phyloP scores from a whole-genome alignment of 2,888 invertebrate genomes.

The Macrosoma leucophasiata region DNA sequence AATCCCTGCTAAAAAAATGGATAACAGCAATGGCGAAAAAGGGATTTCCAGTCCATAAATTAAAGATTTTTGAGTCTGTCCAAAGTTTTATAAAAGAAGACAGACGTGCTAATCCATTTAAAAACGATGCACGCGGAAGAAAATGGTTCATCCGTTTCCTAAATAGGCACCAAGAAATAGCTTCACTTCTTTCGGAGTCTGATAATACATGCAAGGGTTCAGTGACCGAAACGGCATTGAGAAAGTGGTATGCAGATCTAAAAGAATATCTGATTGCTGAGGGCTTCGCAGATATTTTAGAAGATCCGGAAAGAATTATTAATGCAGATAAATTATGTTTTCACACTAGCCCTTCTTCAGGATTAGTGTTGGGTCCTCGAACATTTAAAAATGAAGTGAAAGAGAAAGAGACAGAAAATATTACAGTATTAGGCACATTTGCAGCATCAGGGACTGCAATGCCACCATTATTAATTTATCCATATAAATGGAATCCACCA shows the following conservation, averaged over 20 bases:
- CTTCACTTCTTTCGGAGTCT: slow-evolving; percentile 17
- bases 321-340: slow-evolving; percentile 23
- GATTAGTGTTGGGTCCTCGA: slow-evolving; percentile 5
- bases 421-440: slow-evolving; percentile 15
- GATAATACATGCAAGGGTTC: slow-evolving; percentile 17
- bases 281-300: slow-evolving; percentile 19
- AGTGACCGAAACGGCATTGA: slow-evolving; percentile 21
- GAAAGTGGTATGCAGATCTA: slow-evolving; percentile 20
- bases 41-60: slow-evolving; percentile 13
- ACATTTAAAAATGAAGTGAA: too few relatives aligned
- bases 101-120: slow-evolving; percentile 14
- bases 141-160: slow-evolving; percentile 16
- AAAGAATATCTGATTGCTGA: slow-evolving; percentile 21
- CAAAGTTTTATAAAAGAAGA: slow-evolving; percentile 13
- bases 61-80: slow-evolving; percentile 12
- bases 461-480: slow-evolving; percentile 18
- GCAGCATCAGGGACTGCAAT: slow-evolving; percentile 11
- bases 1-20: slow-evolving; percentile 1
- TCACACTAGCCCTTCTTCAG: slow-evolving; percentile 5
- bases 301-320: slow-evolving; percentile 22
- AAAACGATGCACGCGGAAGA: slow-evolving; percentile 9
- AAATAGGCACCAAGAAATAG: slow-evolving; percentile 13
- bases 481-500: slow-evolving; percentile 15
- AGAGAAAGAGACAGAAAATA: slow-evolving; percentile 13
- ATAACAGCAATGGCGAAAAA: slow-evolving; percentile 11